Conservation (phyloP, 2,888 invertebrate genomes). For the Leistus spinibarbis region DNA sequence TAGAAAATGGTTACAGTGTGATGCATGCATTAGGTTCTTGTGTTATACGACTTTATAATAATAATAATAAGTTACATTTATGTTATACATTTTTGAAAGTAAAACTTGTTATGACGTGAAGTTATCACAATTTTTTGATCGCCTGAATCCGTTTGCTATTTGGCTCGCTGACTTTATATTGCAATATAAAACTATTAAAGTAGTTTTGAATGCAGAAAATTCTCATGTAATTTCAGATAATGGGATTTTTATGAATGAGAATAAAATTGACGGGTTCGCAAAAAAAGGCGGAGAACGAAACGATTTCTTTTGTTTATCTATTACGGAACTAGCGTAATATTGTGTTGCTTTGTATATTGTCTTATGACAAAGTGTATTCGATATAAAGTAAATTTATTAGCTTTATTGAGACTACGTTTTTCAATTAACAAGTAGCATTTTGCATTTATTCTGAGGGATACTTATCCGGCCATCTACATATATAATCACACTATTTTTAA, state of each 20-base stretch:
- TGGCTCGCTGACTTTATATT: constrained; percentile 9
- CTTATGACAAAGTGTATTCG: too few relatives aligned
- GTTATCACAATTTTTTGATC: background rate
- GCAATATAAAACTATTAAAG: constrained; percentile 19
- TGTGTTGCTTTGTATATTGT: background rate
- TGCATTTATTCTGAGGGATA: too few relatives aligned
- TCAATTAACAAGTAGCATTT: too few relatives aligned
- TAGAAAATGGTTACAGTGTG: too few relatives aligned
- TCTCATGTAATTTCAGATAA: constrained; percentile 15
- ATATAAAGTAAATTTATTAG: too few relatives aligned
- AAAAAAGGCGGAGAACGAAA: background rate
- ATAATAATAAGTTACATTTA: too few relatives aligned
- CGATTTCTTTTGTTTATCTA: background rate
- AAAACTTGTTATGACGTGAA: background rate
- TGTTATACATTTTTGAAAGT: background rate
- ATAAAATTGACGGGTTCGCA: constrained; percentile 11
- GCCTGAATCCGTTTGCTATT: background rate
- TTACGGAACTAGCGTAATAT: background rate
- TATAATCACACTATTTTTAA: too few relatives aligned
- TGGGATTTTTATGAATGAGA: constrained; percentile 21
- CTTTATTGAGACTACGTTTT: too few relatives aligned
- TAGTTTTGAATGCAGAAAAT: constrained; percentile 14
- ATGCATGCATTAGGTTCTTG: too few relatives aligned
- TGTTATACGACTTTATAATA: background rate
- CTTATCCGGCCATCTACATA: too few relatives aligned